phyloP scores from a whole-genome alignment of 2,888 invertebrate genomes.

The Bombylius major region DNA sequence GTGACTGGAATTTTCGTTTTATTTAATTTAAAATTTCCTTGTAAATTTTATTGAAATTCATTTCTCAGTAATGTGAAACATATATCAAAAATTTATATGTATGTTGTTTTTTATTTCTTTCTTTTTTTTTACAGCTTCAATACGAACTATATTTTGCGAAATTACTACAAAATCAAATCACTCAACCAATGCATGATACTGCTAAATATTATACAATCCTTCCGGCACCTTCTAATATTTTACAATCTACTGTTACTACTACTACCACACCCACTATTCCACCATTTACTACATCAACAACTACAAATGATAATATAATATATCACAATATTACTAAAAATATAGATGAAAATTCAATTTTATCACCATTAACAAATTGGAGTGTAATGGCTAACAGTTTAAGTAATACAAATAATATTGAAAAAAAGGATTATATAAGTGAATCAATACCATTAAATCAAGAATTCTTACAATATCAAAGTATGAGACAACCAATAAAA shows the following conservation, averaged over 20 bases:
- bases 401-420: background rate
- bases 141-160: slow-evolving; percentile 36
- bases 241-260: background rate
- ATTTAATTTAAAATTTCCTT: too few species aligned
- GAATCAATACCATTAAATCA: slow-evolving; percentile 9
- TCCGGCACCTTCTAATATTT: background rate
- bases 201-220: background rate
- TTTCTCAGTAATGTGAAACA: too few species aligned
- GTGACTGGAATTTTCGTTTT: too few species aligned
- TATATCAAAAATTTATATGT: too few species aligned
- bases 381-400: background rate
- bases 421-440: slow-evolving; percentile 6
- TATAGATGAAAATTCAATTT: background rate
- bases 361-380: background rate
- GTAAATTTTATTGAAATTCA: too few species aligned
- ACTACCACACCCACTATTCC: background rate
- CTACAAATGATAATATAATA: slow-evolving; percentile 2
- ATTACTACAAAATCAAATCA: slow-evolving; percentile 30
- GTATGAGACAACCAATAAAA: background rate
- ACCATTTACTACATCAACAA: background rate
- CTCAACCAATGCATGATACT: slow-evolving; percentile 25
- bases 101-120: too few species aligned
- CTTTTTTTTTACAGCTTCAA: slow-evolving; percentile 23
- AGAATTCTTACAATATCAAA: slow-evolving; percentile 1
- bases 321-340: slow-evolving; percentile 2